A percentile compares a stretch with the other conserved stretches of the same genome.
Conservation (phyloP, 2,888 invertebrate genomes). For the Nebria brevicollis region DNA sequence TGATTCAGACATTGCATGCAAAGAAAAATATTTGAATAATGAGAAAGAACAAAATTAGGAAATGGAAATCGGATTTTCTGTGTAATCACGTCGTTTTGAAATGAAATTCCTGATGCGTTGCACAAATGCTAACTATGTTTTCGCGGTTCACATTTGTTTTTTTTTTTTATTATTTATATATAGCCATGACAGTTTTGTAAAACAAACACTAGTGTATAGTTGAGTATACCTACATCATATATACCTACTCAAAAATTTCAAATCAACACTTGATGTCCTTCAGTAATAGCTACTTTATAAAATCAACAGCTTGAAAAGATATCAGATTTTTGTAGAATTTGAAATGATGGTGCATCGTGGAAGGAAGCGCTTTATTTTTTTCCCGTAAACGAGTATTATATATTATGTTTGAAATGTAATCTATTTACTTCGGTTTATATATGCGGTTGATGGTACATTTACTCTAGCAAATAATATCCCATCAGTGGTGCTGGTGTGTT, state of each 20-base stretch:
- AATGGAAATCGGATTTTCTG: not conserved
- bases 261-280: conserved; percentile 45
- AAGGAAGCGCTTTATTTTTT: too few species aligned
- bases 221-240: conserved; percentile 19
- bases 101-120: not conserved
- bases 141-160: not conserved
- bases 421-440: not conserved
- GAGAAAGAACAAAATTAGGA: too few species aligned
- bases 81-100: conserved; percentile 1
- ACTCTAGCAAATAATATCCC: not conserved
- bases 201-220: not conserved
- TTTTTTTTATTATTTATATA: not conserved
- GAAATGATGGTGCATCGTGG: too few species aligned
- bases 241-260: conserved; percentile 44
- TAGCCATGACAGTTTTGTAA: conserved; percentile 11
- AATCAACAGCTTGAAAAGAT: conserved; percentile 26
- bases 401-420: not conserved
- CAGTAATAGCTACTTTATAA: conserved; percentile 42
- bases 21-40: not conserved
- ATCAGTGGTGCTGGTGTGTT: not conserved
- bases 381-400: not conserved
- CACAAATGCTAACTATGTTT: not conserved
- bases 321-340: not conserved
- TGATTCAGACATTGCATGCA: conserved; percentile 7
- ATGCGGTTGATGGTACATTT: not conserved